Percentiles rank a stretch among this genome's conserved stretches.
These are phyloP conservation scores for Temnopleurus reevesii DNA, from an alignment of 53 echinoderm and acorn worm species.

Conservation along the genomic window DNA sequence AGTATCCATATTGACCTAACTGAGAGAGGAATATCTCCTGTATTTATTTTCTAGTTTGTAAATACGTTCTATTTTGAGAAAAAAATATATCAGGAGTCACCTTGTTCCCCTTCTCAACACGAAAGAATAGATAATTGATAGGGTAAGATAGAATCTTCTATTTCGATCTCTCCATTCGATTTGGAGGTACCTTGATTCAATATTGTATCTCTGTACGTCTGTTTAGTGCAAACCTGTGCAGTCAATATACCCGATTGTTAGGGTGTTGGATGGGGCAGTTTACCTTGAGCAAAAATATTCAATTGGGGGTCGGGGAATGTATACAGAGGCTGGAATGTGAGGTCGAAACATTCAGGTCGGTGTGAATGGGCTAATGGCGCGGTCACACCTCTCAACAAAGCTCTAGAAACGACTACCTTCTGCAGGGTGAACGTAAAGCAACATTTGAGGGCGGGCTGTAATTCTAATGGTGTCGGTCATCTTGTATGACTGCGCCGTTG, in stretches of 20 bases:
- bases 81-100: not conserved
- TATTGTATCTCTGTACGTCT: not conserved
- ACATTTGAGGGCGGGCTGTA: too few relatives aligned
- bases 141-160: not conserved
- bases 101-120: not conserved
- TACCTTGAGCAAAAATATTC: not conserved
- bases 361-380: conserved; percentile 1
- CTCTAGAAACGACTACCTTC: too few relatives aligned
- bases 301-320: not conserved
- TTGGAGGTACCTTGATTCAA: too few relatives aligned
- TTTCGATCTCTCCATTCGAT: not conserved
- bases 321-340: conserved; percentile 40
- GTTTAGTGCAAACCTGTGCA: not conserved
- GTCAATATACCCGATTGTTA: not conserved
- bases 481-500: too few relatives aligned
- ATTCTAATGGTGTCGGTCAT: too few relatives aligned
- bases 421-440: too few relatives aligned
- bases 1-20: not conserved
- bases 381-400: not conserved
- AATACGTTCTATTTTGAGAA: not conserved
- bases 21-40: too few relatives aligned
- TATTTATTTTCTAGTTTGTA: not conserved
- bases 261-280: not conserved
- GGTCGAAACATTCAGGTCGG: conserved; percentile 23
- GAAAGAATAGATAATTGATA: not conserved